phyloP scores from a whole-genome alignment of 2,113 vertebrate species.

The Chlamydotis undulata region DNA sequence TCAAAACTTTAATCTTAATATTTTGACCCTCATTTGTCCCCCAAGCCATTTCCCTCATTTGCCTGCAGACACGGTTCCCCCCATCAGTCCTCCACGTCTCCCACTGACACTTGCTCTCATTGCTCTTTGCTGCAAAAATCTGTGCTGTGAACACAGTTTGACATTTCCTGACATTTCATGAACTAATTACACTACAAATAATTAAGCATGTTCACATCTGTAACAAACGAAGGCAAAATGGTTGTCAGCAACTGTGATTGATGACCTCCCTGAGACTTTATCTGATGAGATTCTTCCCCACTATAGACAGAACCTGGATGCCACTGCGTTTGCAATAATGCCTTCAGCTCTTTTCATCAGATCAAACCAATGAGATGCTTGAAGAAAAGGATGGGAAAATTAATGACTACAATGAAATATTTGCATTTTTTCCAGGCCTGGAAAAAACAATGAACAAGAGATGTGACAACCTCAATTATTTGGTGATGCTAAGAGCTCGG shows the following conservation, averaged over 20 bases:
- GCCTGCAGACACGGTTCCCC: constrained; percentile 64
- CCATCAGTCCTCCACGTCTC: constrained; percentile 72
- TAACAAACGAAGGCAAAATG: constrained; percentile 86
- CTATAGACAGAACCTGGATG: constrained; percentile 76
- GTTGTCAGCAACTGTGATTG: constrained; percentile 85
- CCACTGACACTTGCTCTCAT: constrained; percentile 80
- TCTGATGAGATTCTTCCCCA: constrained; percentile 86
- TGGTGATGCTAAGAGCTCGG: constrained; percentile 90
- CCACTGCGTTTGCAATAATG: constrained; percentile 84
- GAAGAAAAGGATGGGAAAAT: constrained; percentile 95
- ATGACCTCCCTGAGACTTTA: constrained; percentile 87
- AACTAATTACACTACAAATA: constrained; percentile 94
- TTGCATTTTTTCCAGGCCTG: constrained; percentile 91
- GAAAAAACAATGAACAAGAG: constrained; percentile 91
- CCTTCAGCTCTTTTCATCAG: constrained; percentile 85
- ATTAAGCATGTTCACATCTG: constrained; percentile 92
- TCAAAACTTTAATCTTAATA: constrained; percentile 72
- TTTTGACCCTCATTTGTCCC: constrained; percentile 75
- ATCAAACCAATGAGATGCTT: constrained; percentile 88
- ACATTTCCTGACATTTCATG: constrained; percentile 88
- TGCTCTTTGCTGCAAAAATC: constrained; percentile 76
- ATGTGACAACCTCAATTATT: constrained; percentile 99
- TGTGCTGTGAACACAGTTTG: constrained; percentile 80
- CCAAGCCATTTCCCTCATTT: constrained; percentile 61
- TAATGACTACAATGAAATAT: constrained; percentile 98